phyloP scores from a whole-genome alignment of 53 echinoderm and acorn worm genomes.

The Henricia sp. region DNA sequence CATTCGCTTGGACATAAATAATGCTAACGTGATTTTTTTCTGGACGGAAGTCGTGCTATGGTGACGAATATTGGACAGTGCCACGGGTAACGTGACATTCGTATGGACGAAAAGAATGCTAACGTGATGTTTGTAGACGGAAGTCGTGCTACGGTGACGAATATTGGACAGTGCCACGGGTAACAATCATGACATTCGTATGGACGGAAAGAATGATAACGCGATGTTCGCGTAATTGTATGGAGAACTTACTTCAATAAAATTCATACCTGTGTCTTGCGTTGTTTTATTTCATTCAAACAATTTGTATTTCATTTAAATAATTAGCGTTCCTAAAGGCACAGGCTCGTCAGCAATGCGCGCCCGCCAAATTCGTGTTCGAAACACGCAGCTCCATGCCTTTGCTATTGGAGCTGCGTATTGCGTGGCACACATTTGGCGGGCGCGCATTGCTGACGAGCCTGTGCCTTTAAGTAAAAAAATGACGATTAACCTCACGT shows the following conservation, averaged over 20 bases:
- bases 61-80: constrained; percentile 21
- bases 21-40: constrained; percentile 1
- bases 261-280: neutral
- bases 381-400: too few species aligned
- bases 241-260: constrained; percentile 5
- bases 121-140: neutral
- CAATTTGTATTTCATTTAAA: neutral
- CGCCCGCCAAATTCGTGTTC: too few species aligned
- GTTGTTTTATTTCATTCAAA: neutral
- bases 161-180: constrained; percentile 1
- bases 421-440: too few species aligned
- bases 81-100: neutral
- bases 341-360: too few species aligned
- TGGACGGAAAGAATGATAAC: constrained; percentile 18
- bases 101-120: constrained; percentile 9
- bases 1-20: neutral
- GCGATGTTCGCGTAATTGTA: neutral
- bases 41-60: constrained; percentile 4
- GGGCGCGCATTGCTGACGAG: too few species aligned
- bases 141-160: constrained; percentile 22
- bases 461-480: too few species aligned
- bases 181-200: constrained; percentile 2
- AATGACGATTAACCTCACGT: too few species aligned
- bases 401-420: too few species aligned
- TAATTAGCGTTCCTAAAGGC: too few species aligned